Percentiles rank a stretch among this genome's conserved stretches.
These are phyloP conservation scores for Vanacampus margaritifer DNA, from an alignment of 2,113 vertebrate genomes.

Conservation along the genomic window DNA sequence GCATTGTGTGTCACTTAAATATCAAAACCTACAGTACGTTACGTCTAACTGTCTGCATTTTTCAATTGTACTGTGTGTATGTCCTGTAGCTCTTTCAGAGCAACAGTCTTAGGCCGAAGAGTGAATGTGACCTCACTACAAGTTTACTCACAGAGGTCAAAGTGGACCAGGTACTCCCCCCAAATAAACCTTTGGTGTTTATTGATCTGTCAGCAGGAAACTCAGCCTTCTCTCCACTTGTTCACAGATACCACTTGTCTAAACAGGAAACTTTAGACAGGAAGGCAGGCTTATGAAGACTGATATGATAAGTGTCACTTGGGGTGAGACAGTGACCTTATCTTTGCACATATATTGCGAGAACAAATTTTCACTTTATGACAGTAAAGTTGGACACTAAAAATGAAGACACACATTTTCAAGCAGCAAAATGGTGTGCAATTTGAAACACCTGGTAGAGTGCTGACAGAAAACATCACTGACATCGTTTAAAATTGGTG, in stretches of 20 bases:
- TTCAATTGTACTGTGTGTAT: constrained; percentile 31
- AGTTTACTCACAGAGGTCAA: constrained; percentile 83
- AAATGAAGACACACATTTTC: neutral
- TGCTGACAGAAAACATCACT: neutral
- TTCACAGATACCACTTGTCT: constrained; percentile 39
- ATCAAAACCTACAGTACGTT: neutral
- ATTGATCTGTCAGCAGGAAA: constrained; percentile 70
- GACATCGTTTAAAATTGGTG: neutral
- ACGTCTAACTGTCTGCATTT: constrained; percentile 45
- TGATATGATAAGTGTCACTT: constrained; percentile 11
- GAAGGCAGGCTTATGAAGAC: constrained; percentile 53
- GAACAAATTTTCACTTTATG: neutral
- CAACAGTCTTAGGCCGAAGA: constrained; percentile 67
- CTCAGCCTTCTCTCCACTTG: constrained; percentile 52
- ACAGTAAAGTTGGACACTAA: neutral
- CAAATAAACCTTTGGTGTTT: constrained; percentile 20
- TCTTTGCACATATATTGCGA: neutral
- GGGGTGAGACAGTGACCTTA: neutral
- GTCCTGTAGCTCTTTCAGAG: constrained; percentile 88
- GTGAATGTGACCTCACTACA: constrained; percentile 73
- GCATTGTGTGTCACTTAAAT: constrained; percentile 9
- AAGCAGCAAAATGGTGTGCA: neutral
- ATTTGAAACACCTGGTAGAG: neutral
- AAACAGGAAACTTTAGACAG: constrained; percentile 60
- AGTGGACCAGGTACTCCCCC: constrained; percentile 83